These are phyloP conservation scores for Thalassophryne amazonica DNA, from an alignment of 2,797 vertebrate genomes.

Conservation along the genomic window DNA sequence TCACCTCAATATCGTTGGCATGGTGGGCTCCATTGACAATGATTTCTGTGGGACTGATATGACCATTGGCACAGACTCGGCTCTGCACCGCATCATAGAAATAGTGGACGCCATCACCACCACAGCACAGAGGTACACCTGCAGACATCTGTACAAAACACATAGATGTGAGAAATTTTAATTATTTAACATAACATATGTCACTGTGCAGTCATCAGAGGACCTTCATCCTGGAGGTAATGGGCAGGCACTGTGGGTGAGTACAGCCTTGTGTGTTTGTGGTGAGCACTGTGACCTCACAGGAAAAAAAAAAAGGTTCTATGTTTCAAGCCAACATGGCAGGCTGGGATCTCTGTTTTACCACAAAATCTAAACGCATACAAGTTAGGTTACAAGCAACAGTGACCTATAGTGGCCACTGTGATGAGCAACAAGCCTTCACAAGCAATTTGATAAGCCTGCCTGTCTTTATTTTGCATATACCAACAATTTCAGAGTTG, in stretches of 20 bases:
- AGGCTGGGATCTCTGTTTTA: too few relatives aligned
- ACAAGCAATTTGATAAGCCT: too few relatives aligned
- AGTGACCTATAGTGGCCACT: too few relatives aligned
- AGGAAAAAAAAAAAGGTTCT: too few relatives aligned
- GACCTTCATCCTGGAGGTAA: slow-evolving; percentile 93
- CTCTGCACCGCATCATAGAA: slow-evolving; percentile 92
- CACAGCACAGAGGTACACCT: slow-evolving; percentile 87
- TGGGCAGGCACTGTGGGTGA: slow-evolving; percentile 94
- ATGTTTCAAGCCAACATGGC: too few relatives aligned
- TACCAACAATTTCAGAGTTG: too few relatives aligned
- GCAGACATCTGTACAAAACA: not conserved
- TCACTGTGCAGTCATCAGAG: slow-evolving; percentile 85
- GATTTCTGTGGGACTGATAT: slow-evolving; percentile 93
- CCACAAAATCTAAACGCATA: too few relatives aligned
- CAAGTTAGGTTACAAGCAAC: too few relatives aligned
- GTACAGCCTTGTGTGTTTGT: slow-evolving; percentile 29
- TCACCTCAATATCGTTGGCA: slow-evolving; percentile 85
- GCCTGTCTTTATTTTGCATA: too few relatives aligned
- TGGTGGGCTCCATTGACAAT: slow-evolving; percentile 92
- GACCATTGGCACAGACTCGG: slow-evolving; percentile 92
- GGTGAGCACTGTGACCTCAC: not conserved
- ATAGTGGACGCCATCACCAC: slow-evolving; percentile 93
- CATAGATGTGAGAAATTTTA: not conserved
- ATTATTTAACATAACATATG: not conserved
- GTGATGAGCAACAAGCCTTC: too few relatives aligned